Base-by-base conservation (phyloP, 2,113 vertebrate genomes). In the Acrocephalus arundinaceus region DNA sequence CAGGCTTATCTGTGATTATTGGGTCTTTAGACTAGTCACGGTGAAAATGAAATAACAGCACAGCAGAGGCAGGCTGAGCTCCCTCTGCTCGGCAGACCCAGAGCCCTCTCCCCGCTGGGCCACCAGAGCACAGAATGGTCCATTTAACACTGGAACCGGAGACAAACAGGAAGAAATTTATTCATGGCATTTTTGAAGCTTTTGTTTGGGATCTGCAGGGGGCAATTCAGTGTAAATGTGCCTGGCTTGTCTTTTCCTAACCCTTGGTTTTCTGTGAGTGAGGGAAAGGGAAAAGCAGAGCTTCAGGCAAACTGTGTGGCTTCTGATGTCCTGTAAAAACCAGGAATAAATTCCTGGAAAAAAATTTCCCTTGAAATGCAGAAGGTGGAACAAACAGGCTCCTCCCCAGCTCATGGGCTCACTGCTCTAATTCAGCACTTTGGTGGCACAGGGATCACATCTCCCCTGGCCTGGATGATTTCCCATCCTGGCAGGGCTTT, bases 91-190 rank as follows among this genome's bases (percentile, higher is more conserved):
- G 89, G 89, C 83, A 76, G 73, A 76, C 68, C 45, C 48, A 57
- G 37, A 80, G 27, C 45, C 14, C 86, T 70, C 58, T 76, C 54
- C 86, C 91, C 23, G 72, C 83, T 48, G 84, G 46, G 79, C 63
- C 73, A 51, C 59, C 33, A 20, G 77, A 57, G 86, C 90, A 30
- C 71, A 27, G 30, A 55, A 82, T 37, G 67, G 51, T 20, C 81
- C 70, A 43, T 94, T 96, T 84, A 78, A 43, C 71, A 9, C 82
- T 88, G 79, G 43, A 87, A 58, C 51, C 0, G 2, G 19, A 74
- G 89, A 84, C 89, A 90, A 90, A 92, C 31, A 48, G 91, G 87
- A 94, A 94, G 65, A 66, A 91, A 93, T 91, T 77, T 81, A 94
- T 95, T 95, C 83, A 55, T 78, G 90, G 73, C 57, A 22, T 33